Evolutionary conservation across 1,140 invertebrate species (phyloP), one percentile per base, ranked within the genome.

Genomic region (Papilio polyxenes): DNA sequence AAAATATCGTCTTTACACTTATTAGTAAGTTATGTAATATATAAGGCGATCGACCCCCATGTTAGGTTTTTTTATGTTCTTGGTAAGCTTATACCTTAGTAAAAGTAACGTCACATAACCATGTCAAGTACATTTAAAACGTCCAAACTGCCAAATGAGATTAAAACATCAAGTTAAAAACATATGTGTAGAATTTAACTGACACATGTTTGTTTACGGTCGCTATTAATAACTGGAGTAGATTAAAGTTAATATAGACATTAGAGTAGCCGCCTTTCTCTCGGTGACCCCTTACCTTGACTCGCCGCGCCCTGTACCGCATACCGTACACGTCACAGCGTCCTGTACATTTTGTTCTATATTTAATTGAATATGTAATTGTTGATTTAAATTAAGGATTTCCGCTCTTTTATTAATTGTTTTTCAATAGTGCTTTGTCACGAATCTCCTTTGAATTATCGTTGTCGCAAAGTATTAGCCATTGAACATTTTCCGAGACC

Each of bases 271-370:
- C 87, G 86, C 91, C 90, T 91, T 92, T 92, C 91, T 87, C 87
- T 87, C 86, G 84, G 85, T 89, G 91, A 92, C 91, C 91, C 86
- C 90, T 92, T 83, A 86, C 91, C 91, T 92, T 92, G 90, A 92
- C 91, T 91, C 83, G 91, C 87, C 91, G 90, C 91, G 90, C 91
- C 91, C 89, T 90, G 86, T 82, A 82, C 83, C 75, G 87, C 90
- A 91, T 91, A 88, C 91, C 91, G 85, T 82, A 87, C 84, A 89
- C 89, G 89, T 91, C 88, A 88, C 82, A 83, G 81, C 82, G 81
- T 79, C 37, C 78, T 69, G 69, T 80, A 83, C 80, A 85, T 85
- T 85, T 85, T 83, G 80, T 85, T 82, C 79, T 82, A 72, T 82
- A 81, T 80, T 80, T 69, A 80, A 80, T 69, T 69, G 78, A 80